Conservation (phyloP, 2,113 vertebrate species). For the Pholis gunnellus region DNA sequence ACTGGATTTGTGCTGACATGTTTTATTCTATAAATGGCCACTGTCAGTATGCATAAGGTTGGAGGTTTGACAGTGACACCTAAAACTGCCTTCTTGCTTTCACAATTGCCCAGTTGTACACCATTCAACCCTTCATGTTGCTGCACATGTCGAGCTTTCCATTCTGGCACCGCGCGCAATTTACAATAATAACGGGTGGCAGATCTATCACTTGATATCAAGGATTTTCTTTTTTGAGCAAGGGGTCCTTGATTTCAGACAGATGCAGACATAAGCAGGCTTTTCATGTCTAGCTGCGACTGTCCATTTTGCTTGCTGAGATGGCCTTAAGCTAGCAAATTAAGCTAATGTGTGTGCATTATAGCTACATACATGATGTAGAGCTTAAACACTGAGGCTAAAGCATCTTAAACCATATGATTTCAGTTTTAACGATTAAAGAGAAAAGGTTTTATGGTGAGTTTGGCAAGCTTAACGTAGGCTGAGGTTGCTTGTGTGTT, state of each 20-base stretch:
- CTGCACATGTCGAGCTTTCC: background rate
- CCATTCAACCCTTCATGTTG: background rate
- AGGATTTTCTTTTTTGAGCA: background rate
- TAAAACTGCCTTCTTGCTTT: background rate
- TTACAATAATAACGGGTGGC: too few species aligned
- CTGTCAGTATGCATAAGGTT: constrained; percentile 1
- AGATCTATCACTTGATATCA: background rate
- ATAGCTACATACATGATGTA: too few species aligned
- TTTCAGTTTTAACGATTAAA: too few species aligned
- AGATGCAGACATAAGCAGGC: background rate
- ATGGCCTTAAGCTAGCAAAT: background rate
- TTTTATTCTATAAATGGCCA: constrained; percentile 16
- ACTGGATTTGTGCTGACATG: constrained; percentile 23
- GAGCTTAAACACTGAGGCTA: too few species aligned
- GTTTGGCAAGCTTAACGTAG: too few species aligned
- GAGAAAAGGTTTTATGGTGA: too few species aligned
- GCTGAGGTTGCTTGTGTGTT: too few species aligned
- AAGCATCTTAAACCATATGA: too few species aligned
- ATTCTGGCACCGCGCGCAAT: background rate
- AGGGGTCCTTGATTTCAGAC: background rate
- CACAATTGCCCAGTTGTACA: background rate
- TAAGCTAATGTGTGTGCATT: background rate
- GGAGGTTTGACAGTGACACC: constrained; percentile 3
- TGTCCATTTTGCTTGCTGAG: background rate
- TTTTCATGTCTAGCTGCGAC: background rate